A percentile compares a stretch with the other conserved stretches of the same genome.
Evolutionary conservation across 37 sponge, comb jelly and placozoan species (phyloP).

Genomic region (Cliona cf. orientalis): DNA sequence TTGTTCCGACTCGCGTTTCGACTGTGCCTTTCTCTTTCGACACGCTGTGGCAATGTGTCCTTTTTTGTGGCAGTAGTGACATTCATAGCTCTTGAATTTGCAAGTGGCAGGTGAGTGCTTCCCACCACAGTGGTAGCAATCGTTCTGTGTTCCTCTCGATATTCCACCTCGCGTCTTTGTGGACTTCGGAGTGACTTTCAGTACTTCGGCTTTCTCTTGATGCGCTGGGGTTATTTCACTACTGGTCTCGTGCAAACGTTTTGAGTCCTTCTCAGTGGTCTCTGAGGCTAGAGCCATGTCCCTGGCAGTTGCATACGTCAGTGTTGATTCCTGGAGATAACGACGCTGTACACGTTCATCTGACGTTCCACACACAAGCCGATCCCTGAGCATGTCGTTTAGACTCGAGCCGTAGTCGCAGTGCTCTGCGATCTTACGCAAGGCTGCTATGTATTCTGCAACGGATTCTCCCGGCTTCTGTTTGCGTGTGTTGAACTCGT

Average conservation of each 20-base stretch:
- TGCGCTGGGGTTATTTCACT: background rate
- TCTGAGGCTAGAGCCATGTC: conserved; percentile 8
- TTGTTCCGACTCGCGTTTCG: too few species aligned
- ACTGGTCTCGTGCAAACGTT: background rate
- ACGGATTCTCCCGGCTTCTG: conserved; percentile 21
- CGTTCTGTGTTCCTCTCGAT: background rate
- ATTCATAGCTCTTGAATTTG: too few species aligned
- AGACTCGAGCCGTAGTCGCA: conserved; percentile 11
- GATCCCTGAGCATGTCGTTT: conserved; percentile 29
- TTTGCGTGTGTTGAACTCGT: conserved; percentile 3
- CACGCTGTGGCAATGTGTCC: too few species aligned
- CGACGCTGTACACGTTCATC: conserved; percentile 7
- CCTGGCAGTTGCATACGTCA: conserved; percentile 4
- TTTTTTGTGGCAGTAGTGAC: too few species aligned
- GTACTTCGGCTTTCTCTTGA: background rate
- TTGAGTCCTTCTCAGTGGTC: background rate
- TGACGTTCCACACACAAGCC: conserved; percentile 18
- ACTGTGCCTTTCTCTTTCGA: too few species aligned
- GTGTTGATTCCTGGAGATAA: conserved; percentile 1
- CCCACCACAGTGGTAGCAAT: too few species aligned
- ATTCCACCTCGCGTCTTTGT: too few species aligned
- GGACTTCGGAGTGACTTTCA: background rate
- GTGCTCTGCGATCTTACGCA: conserved; percentile 28
- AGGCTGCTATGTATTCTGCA: conserved; percentile 10
- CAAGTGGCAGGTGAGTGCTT: too few species aligned